A percentile compares a stretch with the other conserved stretches of the same genome.
These are phyloP conservation scores for Micropoecilia bifurca DNA, from an alignment of 2,797 vertebrate genomes.

Conservation along the genomic window DNA sequence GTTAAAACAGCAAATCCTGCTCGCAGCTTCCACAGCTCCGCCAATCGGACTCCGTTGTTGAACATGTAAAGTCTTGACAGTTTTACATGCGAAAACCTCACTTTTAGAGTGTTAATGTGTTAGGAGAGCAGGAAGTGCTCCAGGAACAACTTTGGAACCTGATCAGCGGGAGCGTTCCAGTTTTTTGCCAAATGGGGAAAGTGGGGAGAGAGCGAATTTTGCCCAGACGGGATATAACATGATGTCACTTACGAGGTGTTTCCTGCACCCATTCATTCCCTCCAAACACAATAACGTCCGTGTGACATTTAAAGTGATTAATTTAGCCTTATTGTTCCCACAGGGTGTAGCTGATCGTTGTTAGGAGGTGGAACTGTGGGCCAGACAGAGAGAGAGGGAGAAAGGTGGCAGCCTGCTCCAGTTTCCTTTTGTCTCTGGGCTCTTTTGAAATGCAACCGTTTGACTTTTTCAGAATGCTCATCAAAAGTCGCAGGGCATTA, in stretches of 20 bases:
- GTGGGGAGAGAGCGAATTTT: conserved; percentile 10
- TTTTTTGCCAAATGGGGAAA: conserved; percentile 19
- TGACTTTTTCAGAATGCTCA: conserved; percentile 56
- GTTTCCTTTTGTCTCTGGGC: conserved; percentile 70
- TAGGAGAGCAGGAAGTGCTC: conserved; percentile 33
- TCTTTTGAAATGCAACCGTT: conserved; percentile 68
- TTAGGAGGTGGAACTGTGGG: conserved; percentile 70
- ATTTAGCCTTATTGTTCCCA: conserved; percentile 74
- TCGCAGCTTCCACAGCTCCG: not conserved
- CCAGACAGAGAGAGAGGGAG: conserved; percentile 36
- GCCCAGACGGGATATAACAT: conserved; percentile 45
- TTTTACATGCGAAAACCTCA: conserved; percentile 25
- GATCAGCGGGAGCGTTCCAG: conserved; percentile 31
- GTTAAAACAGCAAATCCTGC: conserved; percentile 43
- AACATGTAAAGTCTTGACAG: conserved; percentile 31
- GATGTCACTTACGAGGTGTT: conserved; percentile 59
- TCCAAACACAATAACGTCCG: conserved; percentile 59
- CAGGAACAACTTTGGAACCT: conserved; percentile 33
- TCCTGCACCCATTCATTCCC: conserved; percentile 42
- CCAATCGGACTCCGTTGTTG: conserved; percentile 27
- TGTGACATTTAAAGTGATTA: conserved; percentile 70
- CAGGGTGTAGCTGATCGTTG: conserved; percentile 63
- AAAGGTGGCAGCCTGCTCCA: conserved; percentile 70
- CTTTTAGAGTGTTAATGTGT: conserved; percentile 38
- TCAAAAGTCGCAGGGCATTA: conserved; percentile 62